These are phyloP conservation scores for Diglossa cyanea DNA, from an alignment of 2,797 vertebrate species.

Conservation along the genomic window DNA sequence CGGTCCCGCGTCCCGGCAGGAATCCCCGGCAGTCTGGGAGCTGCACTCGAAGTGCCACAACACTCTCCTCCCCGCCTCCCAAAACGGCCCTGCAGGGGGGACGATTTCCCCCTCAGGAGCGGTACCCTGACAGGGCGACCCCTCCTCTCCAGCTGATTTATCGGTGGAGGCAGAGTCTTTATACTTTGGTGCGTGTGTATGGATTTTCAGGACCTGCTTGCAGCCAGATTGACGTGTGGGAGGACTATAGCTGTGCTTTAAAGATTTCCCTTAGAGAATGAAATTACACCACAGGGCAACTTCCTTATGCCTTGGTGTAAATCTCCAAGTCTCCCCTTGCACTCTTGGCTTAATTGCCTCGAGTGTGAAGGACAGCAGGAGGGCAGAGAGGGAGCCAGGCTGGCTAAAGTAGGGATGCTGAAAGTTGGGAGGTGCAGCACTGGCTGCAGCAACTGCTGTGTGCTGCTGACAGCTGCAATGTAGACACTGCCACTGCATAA, in stretches of 20 bases:
- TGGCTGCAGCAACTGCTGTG: background rate
- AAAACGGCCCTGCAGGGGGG: background rate
- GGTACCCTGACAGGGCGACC: rapidly evolving
- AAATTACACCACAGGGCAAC: background rate
- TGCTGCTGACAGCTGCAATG: background rate
- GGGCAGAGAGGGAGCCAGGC: background rate
- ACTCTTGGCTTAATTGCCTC: background rate
- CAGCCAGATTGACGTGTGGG: background rate
- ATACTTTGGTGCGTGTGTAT: rapidly evolving
- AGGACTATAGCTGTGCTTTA: background rate
- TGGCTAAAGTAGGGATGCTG: background rate
- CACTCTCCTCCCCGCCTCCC: too few relatives aligned
- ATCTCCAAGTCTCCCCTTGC: background rate
- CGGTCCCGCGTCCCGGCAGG: background rate
- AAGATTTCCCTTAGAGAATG: background rate
- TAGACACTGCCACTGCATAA: background rate
- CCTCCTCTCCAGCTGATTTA: background rate
- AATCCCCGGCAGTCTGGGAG: background rate
- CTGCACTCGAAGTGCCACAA: background rate
- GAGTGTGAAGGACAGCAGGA: rapidly evolving
- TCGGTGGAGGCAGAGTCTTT: background rate
- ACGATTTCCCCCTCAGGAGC: background rate
- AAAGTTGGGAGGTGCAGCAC: background rate
- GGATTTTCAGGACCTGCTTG: background rate
- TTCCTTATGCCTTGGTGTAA: background rate